Percentiles rank a stretch among this genome's conserved stretches.
Conservation (phyloP, 2,797 vertebrate genomes). For the Otolemur crassicaudatus region DNA sequence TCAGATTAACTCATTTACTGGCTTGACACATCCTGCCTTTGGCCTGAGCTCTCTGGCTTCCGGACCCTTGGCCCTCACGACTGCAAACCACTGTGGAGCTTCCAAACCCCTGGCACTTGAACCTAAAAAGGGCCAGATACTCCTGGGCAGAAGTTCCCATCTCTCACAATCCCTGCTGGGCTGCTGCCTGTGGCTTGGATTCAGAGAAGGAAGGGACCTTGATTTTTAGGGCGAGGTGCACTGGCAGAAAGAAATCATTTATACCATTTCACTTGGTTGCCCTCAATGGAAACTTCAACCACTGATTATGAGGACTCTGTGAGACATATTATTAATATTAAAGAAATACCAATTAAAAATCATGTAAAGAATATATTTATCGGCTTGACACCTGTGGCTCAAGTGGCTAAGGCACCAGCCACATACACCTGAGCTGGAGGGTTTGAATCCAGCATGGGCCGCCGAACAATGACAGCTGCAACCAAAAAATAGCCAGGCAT, state of each 20-base stretch:
- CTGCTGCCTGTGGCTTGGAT: background rate
- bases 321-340: constrained; percentile 35
- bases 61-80: background rate
- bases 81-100: background rate
- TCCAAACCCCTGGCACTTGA: background rate
- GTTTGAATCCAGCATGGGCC: no score
- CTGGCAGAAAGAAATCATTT: background rate
- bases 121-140: background rate
- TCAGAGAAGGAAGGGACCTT: background rate
- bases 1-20: constrained; percentile 42
- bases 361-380: background rate
- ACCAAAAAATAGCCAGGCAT: no score
- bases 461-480: no score
- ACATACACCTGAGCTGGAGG: no score
- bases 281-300: background rate
- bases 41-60: background rate
- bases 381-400: no score
- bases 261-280: background rate
- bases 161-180: background rate
- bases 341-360: constrained; percentile 39
- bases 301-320: background rate
- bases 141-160: background rate
- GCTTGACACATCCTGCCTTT: background rate
- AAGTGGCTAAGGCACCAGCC: no score
- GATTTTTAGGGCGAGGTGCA: background rate